Conservation (phyloP, 2,888 invertebrate species). For the Actias luna region DNA sequence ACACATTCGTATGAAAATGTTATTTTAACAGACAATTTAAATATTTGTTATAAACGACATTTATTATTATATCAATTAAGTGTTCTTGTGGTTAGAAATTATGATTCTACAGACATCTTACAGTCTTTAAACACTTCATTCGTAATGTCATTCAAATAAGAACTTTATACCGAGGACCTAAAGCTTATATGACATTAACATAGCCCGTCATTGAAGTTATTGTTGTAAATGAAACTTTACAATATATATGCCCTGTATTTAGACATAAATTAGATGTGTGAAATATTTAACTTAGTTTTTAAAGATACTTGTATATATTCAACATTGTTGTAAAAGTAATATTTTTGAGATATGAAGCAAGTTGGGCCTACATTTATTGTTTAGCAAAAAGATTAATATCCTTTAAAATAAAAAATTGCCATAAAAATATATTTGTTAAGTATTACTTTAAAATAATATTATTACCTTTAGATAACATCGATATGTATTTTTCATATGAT, state of each 20-base stretch:
- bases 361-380: not conserved
- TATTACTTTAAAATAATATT: too few relatives aligned
- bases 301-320: too few relatives aligned
- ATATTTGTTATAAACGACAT: not conserved
- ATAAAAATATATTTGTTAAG: too few relatives aligned
- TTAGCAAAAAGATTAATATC: not conserved
- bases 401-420: not conserved
- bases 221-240: slow-evolving; percentile 36
- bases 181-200: slow-evolving; percentile 36
- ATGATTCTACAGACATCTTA: slow-evolving; percentile 48
- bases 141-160: slow-evolving; percentile 33
- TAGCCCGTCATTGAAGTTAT: slow-evolving; percentile 29
- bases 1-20: not conserved
- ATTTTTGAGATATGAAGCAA: not conserved
- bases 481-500: too few relatives aligned
- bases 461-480: not conserved
- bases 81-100: slow-evolving; percentile 19
- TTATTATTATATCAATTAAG: not conserved
- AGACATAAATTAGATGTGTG: not conserved
- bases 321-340: not conserved
- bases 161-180: slow-evolving; percentile 29
- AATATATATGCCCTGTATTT: slow-evolving; percentile 22
- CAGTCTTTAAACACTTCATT: slow-evolving; percentile 32
- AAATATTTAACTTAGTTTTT: too few relatives aligned
- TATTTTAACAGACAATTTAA: not conserved